Evolutionary conservation across 2,888 invertebrate species (phyloP).

Genomic region (Stenichneumon culpator): DNA sequence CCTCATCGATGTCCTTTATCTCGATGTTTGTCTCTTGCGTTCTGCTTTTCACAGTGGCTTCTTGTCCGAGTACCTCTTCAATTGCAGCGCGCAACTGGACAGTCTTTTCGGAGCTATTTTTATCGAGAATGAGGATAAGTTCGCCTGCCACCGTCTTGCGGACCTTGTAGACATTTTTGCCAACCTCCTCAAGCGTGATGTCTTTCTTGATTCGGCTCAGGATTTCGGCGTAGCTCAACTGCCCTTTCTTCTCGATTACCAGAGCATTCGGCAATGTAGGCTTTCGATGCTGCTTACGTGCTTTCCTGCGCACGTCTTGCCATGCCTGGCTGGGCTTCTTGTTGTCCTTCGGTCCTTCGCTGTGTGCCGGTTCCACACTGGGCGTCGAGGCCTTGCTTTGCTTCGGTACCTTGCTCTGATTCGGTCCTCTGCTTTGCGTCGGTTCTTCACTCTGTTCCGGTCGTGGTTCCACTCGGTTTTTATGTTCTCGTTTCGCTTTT

Average conservation of each 20-base stretch:
- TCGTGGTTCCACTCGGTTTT: neutral
- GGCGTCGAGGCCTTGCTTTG: neutral
- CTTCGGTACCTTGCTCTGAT: neutral
- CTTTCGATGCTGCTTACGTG: neutral
- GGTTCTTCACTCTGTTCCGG: neutral
- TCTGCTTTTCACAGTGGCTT: constrained; percentile 2
- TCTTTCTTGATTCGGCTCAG: constrained; percentile 16
- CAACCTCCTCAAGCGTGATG: neutral
- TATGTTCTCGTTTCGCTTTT: neutral
- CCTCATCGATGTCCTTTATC: constrained; percentile 58
- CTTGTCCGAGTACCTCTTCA: constrained; percentile 2
- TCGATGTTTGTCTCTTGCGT: constrained; percentile 19
- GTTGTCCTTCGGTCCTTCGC: neutral
- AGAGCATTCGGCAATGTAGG: constrained; percentile 1
- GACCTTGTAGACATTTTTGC: constrained; percentile 2
- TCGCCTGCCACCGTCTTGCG: neutral
- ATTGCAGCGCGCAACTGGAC: neutral
- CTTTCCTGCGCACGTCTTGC: neutral
- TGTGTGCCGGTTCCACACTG: neutral
- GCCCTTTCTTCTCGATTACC: neutral
- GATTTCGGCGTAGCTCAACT: constrained; percentile 23
- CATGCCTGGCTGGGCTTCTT: neutral
- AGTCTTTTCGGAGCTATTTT: neutral
- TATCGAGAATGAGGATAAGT: neutral
- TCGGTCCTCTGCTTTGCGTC: neutral